These are phyloP conservation scores for Pogonocherus hispidulus DNA, from an alignment of 2,888 invertebrate species.

Conservation along the genomic window DNA sequence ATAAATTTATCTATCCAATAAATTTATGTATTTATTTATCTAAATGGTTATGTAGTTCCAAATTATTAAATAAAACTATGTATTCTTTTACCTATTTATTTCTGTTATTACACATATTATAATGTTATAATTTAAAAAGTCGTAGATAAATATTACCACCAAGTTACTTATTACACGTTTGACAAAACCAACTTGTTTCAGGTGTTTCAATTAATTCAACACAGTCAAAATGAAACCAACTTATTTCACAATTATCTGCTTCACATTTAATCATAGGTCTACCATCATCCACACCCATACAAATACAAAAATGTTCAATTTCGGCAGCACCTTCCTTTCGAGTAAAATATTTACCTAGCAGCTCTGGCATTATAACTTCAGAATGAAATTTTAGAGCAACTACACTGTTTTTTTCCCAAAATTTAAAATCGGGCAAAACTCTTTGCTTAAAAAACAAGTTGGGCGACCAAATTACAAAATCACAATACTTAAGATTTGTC, in stretches of 20 bases:
- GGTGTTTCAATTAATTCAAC: slow-evolving; percentile 72
- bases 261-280: slow-evolving; percentile 85
- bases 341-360: slow-evolving; percentile 15
- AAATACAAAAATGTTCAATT: background rate
- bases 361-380: background rate
- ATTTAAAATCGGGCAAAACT: slow-evolving; percentile 22
- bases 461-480: slow-evolving; percentile 36
- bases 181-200: slow-evolving; percentile 24
- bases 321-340: background rate
- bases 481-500: slow-evolving; percentile 15
- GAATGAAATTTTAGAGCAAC: background rate
- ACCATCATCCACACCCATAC: slow-evolving; percentile 36
- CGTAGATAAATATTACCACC: background rate
- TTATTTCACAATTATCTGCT: slow-evolving; percentile 85
- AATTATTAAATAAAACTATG: no score
- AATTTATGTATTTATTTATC: no score
- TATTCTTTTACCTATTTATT: no score
- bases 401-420: slow-evolving; percentile 30
- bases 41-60: no score
- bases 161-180: slow-evolving; percentile 56
- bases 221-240: slow-evolving; percentile 97
- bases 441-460: slow-evolving; percentile 23
- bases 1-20: no score
- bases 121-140: no score
- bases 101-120: no score